These are phyloP conservation scores for Aphrophora alni DNA, from an alignment of 2,888 invertebrate species.

Conservation along the genomic window DNA sequence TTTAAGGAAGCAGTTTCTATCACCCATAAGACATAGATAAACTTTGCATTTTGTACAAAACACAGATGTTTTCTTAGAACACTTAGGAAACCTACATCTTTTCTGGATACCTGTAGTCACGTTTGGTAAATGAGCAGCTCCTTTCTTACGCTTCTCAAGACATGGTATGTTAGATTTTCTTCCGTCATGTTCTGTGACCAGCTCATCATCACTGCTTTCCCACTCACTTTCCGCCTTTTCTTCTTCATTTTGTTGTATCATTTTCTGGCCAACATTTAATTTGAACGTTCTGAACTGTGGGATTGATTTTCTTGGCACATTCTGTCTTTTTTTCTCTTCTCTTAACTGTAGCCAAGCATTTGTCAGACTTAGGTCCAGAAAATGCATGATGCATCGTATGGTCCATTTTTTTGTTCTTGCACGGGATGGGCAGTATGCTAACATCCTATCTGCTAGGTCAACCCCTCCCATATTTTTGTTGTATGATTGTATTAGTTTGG, in stretches of 20 bases:
- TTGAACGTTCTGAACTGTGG: constrained; percentile 27
- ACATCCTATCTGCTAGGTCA: constrained; percentile 25
- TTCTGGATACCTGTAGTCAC: constrained; percentile 14
- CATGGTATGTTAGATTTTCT: no score
- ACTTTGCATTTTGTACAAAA: constrained; percentile 15
- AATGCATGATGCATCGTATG: constrained; percentile 23
- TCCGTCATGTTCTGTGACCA: no score
- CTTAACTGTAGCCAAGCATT: constrained; percentile 27
- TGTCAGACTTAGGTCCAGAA: constrained; percentile 9
- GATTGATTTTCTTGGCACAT: constrained; percentile 16
- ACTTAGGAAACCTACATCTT: neutral
- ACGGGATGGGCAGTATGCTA: constrained; percentile 23
- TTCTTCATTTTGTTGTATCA: constrained; percentile 13
- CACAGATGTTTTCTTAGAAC: constrained; percentile 15
- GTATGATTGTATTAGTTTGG: constrained; percentile 25
- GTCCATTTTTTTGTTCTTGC: constrained; percentile 33
- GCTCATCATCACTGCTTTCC: neutral
- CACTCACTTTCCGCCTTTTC: no score
- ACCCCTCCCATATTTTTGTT: constrained; percentile 28
- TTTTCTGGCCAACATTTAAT: neutral
- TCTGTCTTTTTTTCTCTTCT: neutral
- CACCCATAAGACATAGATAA: constrained; percentile 14
- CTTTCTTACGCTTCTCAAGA: no score
- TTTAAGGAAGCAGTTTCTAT: constrained; percentile 22
- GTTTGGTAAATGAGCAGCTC: no score